Conservation (phyloP, 2,888 invertebrate genomes). For the Myopa testacea region DNA sequence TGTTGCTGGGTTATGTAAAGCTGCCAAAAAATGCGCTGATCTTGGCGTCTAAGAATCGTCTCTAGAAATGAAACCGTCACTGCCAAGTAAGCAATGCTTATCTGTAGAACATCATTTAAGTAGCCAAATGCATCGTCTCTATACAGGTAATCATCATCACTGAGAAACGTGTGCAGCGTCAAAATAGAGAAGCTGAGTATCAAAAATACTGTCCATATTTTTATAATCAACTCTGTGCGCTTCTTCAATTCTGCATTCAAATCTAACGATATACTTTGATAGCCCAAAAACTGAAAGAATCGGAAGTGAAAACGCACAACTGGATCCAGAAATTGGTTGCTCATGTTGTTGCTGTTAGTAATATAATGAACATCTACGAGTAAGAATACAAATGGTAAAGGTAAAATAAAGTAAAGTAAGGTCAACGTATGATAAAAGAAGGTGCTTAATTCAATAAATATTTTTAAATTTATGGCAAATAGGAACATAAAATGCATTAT, state of each 20-base stretch:
- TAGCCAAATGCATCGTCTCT: conserved; percentile 52
- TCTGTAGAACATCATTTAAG: conserved; percentile 57
- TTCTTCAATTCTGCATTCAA: conserved; percentile 29
- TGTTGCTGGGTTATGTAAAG: conserved; percentile 21
- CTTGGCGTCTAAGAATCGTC: conserved; percentile 45
- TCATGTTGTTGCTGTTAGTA: not conserved
- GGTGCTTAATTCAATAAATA: too few species aligned
- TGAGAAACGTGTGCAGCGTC: conserved; percentile 36
- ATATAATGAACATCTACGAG: too few species aligned
- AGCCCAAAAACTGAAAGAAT: conserved; percentile 58
- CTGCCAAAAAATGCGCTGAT: conserved; percentile 53
- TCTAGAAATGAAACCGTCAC: conserved; percentile 54
- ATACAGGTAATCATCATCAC: conserved; percentile 51
- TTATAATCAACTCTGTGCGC: conserved; percentile 36
- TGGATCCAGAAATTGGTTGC: conserved; percentile 8
- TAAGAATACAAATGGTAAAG: too few species aligned
- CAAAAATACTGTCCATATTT: conserved; percentile 50
- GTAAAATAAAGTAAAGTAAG: too few species aligned
- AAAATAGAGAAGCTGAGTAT: conserved; percentile 44
- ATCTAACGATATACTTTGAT: conserved; percentile 52
- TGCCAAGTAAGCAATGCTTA: conserved; percentile 50
- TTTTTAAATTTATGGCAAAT: too few species aligned
- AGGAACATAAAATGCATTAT: too few species aligned
- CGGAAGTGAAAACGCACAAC: conserved; percentile 51
- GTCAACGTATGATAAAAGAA: too few species aligned